Evolutionary conservation across 2,113 vertebrate genomes (phyloP).

Genomic region (Phaethornis superciliosus): DNA sequence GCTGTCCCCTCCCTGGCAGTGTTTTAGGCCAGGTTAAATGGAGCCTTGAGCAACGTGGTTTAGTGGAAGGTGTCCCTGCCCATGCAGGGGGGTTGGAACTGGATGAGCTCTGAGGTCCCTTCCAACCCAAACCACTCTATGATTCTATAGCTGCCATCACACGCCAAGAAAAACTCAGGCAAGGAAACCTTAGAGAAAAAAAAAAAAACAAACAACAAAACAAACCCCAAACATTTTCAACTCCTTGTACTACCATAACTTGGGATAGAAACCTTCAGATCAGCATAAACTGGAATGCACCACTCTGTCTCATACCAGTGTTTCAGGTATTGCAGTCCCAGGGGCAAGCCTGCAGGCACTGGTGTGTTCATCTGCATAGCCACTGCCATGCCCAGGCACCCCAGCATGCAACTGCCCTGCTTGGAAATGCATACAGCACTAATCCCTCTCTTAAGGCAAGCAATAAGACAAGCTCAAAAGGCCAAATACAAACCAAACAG

Average conservation of each 20-base stretch:
- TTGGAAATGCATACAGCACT: conserved; percentile 27
- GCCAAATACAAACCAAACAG: conserved; percentile 44
- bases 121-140: no score
- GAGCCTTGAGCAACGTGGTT: no score
- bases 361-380: not conserved
- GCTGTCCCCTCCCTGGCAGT: no score
- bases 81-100: no score
- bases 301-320: not conserved
- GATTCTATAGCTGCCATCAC: not conserved
- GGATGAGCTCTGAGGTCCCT: no score
- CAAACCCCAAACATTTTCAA: not conserved
- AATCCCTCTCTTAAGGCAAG: conserved; percentile 43
- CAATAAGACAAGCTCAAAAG: conserved; percentile 36
- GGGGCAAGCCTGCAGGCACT: not conserved
- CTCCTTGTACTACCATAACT: rapidly evolving
- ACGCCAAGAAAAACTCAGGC: rapidly evolving
- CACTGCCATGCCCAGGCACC: not conserved
- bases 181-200: not conserved
- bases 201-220: not conserved
- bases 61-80: no score
- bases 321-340: not conserved
- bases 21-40: no score
- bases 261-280: not conserved
- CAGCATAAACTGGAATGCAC: not conserved
- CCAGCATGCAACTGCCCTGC: not conserved